A percentile compares a stretch with the other conserved stretches of the same genome.
These are phyloP conservation scores for Brachymystax lenok DNA, from an alignment of 2,797 vertebrate species.

Conservation along the genomic window DNA sequence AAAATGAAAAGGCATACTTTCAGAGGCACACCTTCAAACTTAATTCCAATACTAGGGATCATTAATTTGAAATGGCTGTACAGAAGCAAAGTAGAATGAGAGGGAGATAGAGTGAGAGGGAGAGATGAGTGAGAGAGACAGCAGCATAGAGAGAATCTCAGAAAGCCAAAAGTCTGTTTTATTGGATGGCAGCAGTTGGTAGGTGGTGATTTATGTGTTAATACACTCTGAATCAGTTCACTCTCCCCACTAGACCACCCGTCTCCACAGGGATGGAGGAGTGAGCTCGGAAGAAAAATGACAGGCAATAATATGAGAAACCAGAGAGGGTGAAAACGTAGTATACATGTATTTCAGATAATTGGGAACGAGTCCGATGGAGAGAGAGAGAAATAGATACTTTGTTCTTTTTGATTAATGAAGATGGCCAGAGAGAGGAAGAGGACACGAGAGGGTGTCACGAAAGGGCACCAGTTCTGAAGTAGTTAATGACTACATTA, in stretches of 20 bases:
- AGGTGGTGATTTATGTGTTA: slow-evolving; percentile 55
- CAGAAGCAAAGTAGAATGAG: slow-evolving; percentile 17
- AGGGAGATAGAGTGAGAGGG: slow-evolving; percentile 5
- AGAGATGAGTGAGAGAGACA: slow-evolving; percentile 12
- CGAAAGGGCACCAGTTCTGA: neutral
- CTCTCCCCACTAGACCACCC: slow-evolving; percentile 25
- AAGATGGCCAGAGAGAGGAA: neutral
- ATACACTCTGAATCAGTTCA: slow-evolving; percentile 38
- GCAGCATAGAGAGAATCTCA: slow-evolving; percentile 9
- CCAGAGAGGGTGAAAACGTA: slow-evolving; percentile 47
- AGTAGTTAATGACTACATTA: neutral
- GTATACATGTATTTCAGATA: slow-evolving; percentile 32
- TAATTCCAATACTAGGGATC: slow-evolving; percentile 50
- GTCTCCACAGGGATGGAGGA: slow-evolving; percentile 13
- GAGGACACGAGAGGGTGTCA: neutral
- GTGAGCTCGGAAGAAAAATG: slow-evolving; percentile 28
- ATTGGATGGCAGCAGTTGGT: slow-evolving; percentile 47
- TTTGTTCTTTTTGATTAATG: neutral
- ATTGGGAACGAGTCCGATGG: neutral
- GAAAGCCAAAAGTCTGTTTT: slow-evolving; percentile 31
- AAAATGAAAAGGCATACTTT: slow-evolving; percentile 11
- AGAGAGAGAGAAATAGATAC: neutral
- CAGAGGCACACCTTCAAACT: slow-evolving; percentile 25
- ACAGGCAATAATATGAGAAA: slow-evolving; percentile 27
- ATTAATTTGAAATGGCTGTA: slow-evolving; percentile 58